A percentile compares a stretch with the other conserved stretches of the same genome.
These are phyloP conservation scores for Cyphomyrus discorhynchus DNA, from an alignment of 2,113 vertebrate genomes.

Conservation along the genomic window DNA sequence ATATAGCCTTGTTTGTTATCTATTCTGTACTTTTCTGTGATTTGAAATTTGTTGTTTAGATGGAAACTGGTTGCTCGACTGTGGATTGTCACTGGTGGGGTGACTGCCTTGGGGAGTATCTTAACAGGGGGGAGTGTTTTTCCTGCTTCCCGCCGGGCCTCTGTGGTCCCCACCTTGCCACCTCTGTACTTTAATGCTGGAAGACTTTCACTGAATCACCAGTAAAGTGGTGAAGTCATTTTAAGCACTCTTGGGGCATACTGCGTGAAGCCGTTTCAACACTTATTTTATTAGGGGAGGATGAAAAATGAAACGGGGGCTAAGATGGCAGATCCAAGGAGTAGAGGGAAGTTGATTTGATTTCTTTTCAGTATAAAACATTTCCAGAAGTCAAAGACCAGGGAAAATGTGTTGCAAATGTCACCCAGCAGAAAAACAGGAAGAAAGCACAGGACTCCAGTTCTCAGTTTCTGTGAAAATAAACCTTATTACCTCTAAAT, in stretches of 20 bases:
- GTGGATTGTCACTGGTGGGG: not conserved
- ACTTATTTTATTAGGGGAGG: not conserved
- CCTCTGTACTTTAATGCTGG: not conserved
- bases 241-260: not conserved
- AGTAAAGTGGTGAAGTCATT: not conserved
- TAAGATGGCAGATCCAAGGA: not conserved
- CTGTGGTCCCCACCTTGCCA: not conserved
- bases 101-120: not conserved
- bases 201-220: not conserved
- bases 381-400: not conserved
- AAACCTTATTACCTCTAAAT: not conserved
- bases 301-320: not conserved
- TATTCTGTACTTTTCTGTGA: not conserved
- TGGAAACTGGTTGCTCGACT: not conserved
- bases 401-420: constrained; percentile 3
- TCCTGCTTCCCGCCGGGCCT: not conserved
- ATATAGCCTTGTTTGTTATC: not conserved
- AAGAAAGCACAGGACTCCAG: not conserved
- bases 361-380: not conserved
- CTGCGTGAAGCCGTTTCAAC: not conserved
- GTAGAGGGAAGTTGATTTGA: not conserved
- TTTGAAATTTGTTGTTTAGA: not conserved
- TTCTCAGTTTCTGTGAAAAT: not conserved
- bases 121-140: not conserved
- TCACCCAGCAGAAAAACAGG: not conserved